Evolutionary conservation across 1,140 invertebrate genomes (phyloP).

Genomic region (Drosophila ironensis): DNA sequence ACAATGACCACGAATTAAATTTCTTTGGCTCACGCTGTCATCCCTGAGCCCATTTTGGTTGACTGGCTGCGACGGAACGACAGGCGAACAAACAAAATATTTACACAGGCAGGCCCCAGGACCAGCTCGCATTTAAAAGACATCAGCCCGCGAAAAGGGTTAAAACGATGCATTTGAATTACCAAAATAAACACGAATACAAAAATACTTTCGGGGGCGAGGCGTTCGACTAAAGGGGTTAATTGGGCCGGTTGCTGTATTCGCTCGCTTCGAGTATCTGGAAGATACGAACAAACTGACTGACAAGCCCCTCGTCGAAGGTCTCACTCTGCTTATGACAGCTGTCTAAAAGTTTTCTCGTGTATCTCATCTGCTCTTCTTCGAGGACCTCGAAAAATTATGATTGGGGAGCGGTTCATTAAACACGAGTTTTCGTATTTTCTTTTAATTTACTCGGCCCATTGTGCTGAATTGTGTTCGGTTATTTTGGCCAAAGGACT

Average conservation of each 20-base stretch:
- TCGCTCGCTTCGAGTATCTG: slow-evolving; percentile 28
- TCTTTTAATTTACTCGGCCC: slow-evolving; percentile 66
- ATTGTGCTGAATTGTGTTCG: slow-evolving; percentile 22
- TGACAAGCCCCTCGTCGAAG: slow-evolving; percentile 39
- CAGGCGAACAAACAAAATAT: slow-evolving; percentile 55
- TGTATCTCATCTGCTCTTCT: slow-evolving; percentile 9
- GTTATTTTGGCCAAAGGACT: slow-evolving; percentile 26
- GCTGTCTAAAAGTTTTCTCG: slow-evolving; percentile 62
- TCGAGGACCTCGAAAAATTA: slow-evolving; percentile 12
- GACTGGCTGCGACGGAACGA: slow-evolving; percentile 36
- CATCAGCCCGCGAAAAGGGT: slow-evolving; percentile 60
- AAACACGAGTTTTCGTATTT: slow-evolving; percentile 62
- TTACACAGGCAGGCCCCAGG: slow-evolving; percentile 50
- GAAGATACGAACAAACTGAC: slow-evolving; percentile 38
- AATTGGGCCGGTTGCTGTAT: slow-evolving; percentile 62
- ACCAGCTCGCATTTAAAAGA: slow-evolving; percentile 67
- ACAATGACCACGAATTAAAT: not conserved
- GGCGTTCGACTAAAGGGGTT: slow-evolving; percentile 47
- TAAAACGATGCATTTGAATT: slow-evolving; percentile 74
- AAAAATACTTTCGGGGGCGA: slow-evolving; percentile 62
- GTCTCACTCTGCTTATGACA: slow-evolving; percentile 67
- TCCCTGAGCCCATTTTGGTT: slow-evolving; percentile 12
- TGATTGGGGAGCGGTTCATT: slow-evolving; percentile 60
- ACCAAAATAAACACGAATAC: slow-evolving; percentile 73
- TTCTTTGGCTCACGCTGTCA: not conserved